A percentile compares a stretch with the other conserved stretches of the same genome.
Conservation (phyloP, 2,113 vertebrate species). For the Ophthalmotilapia sp. region DNA sequence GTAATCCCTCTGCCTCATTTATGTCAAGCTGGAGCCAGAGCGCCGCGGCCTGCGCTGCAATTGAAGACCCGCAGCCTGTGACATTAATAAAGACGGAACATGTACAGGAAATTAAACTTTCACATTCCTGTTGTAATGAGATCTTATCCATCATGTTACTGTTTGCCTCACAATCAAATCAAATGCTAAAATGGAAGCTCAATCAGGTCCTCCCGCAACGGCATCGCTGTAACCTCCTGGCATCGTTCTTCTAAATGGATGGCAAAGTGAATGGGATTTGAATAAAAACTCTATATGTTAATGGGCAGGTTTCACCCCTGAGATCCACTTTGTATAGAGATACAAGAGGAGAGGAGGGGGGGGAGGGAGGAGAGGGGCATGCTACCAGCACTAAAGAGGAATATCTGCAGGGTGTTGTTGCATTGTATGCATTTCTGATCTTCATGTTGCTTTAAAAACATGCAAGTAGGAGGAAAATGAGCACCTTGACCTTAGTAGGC, state of each 20-base stretch:
- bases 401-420: conserved; percentile 8
- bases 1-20: conserved; percentile 55
- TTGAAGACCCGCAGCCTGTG: conserved; percentile 66
- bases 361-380: background rate
- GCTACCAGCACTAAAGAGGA: background rate
- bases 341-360: background rate
- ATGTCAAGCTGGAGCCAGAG: conserved; percentile 44
- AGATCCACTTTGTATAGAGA: conserved; percentile 29
- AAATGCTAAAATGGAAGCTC: conserved; percentile 66
- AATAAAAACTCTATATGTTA: conserved; percentile 74
- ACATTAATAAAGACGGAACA: conserved; percentile 77
- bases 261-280: conserved; percentile 64
- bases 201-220: conserved; percentile 39
- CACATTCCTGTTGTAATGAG: conserved; percentile 72
- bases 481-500: conserved; percentile 26
- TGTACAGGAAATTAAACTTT: conserved; percentile 76
- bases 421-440: conserved; percentile 30
- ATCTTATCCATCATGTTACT: conserved; percentile 70
- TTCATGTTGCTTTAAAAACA: conserved; percentile 8
- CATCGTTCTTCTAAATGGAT: conserved; percentile 69
- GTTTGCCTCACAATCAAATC: conserved; percentile 72
- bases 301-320: conserved; percentile 49
- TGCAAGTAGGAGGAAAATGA: conserved; percentile 9
- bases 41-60: conserved; percentile 46
- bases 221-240: conserved; percentile 38